These are phyloP conservation scores for Atta colombica DNA, from an alignment of 1,140 invertebrate genomes.

Conservation along the genomic window DNA sequence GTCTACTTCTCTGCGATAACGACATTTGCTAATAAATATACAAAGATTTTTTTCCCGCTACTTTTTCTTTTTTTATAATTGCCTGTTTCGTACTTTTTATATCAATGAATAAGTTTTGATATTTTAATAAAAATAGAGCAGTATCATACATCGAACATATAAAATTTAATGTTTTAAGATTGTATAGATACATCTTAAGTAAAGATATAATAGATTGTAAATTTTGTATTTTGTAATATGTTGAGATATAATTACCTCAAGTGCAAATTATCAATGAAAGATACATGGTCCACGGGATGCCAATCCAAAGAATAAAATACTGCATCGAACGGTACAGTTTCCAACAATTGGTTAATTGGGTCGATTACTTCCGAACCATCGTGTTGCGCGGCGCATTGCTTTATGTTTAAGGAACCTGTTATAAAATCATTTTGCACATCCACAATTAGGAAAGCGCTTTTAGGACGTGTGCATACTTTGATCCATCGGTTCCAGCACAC, in stretches of 20 bases:
- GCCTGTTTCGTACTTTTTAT: not conserved
- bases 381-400: constrained; percentile 96
- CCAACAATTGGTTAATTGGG: constrained; percentile 96
- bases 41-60: not conserved
- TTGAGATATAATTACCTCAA: constrained; percentile 78
- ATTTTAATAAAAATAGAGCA: not conserved
- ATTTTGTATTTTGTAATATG: not conserved
- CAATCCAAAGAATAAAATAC: constrained; percentile 99
- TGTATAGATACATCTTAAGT: not conserved
- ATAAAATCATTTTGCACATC: constrained; percentile 99
- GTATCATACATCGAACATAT: not conserved
- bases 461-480: constrained; percentile 90
- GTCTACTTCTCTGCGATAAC: constrained; percentile 80
- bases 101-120: not conserved
- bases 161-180: not conserved
- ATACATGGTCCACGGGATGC: constrained; percentile 98
- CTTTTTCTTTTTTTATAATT: too few relatives aligned
- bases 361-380: constrained; percentile 96
- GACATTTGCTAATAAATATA: not conserved
- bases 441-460: constrained; percentile 96
- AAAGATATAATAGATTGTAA: not conserved
- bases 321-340: constrained; percentile 94
- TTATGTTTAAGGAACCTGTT: constrained; percentile 96
- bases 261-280: constrained; percentile 97
- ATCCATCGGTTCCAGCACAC: constrained; percentile 94